These are phyloP conservation scores for Resseliella maxima DNA, from an alignment of 2,888 invertebrate species.

Conservation along the genomic window DNA sequence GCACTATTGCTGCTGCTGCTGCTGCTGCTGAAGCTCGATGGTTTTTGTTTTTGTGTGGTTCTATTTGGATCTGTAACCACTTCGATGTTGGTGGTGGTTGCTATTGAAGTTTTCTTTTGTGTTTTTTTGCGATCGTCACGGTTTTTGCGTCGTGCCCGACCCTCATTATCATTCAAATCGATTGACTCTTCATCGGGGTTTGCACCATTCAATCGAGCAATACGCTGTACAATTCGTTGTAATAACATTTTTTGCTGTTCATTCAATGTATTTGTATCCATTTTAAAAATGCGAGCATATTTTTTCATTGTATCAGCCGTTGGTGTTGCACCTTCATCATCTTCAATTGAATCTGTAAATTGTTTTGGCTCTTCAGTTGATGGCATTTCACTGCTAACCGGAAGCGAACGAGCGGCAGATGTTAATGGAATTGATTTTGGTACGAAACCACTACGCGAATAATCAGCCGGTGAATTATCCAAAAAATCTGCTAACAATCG, in stretches of 20 bases:
- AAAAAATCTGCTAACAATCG: constrained; percentile 56
- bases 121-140: constrained; percentile 37
- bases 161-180: constrained; percentile 45
- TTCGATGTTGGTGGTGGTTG: constrained; percentile 28
- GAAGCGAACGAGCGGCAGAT: background rate
- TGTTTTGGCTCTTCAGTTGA: background rate
- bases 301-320: constrained; percentile 67
- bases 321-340: constrained; percentile 61
- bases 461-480: background rate
- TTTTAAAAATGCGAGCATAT: constrained; percentile 64
- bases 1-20: background rate
- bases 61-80: constrained; percentile 2
- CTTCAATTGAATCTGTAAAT: constrained; percentile 55
- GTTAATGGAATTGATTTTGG: constrained; percentile 13
- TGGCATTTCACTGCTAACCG: background rate
- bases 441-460: constrained; percentile 55
- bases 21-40: background rate
- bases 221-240: constrained; percentile 67
- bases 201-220: constrained; percentile 62
- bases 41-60: background rate
- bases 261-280: constrained; percentile 63
- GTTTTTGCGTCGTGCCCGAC: constrained; percentile 31
- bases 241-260: constrained; percentile 67
- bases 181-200: constrained; percentile 5
- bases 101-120: background rate